Evolutionary conservation across 2,113 vertebrate genomes (phyloP).

Genomic region (Salvator merianae): DNA sequence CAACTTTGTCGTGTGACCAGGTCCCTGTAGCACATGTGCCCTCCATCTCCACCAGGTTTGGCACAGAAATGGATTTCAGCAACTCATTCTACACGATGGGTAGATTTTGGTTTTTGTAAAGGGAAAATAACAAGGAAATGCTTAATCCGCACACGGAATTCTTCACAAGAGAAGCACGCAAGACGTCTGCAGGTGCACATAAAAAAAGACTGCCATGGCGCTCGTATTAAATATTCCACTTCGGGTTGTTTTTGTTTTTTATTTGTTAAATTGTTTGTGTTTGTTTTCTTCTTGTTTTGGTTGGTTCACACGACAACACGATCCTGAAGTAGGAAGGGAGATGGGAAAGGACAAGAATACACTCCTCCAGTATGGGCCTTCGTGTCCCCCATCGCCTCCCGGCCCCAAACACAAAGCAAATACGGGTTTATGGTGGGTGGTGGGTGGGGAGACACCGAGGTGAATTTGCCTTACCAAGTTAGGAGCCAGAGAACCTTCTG

Average conservation of each 20-base stretch:
- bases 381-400: background rate
- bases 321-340: conserved; percentile 26
- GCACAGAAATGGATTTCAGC: background rate
- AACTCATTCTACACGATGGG: background rate
- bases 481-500: background rate
- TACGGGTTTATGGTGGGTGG: background rate
- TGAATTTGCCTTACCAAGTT: background rate
- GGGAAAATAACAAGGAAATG: too few relatives aligned
- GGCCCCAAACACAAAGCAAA: conserved; percentile 10
- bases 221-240: conserved; percentile 29
- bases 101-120: background rate
- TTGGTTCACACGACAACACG: conserved; percentile 36
- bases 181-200: background rate
- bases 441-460: too few relatives aligned
- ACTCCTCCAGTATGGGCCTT: background rate
- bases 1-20: too few relatives aligned
- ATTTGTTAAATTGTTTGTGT: conserved; percentile 21
- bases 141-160: background rate
- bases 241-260: background rate
- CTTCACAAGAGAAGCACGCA: background rate
- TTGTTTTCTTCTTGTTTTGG: conserved; percentile 11
- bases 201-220: background rate
- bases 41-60: background rate
- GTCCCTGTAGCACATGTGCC: too few relatives aligned
- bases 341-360: conserved; percentile 3